Conservation (phyloP, 2,113 vertebrate species). For the Hippocampus mohnikei region DNA sequence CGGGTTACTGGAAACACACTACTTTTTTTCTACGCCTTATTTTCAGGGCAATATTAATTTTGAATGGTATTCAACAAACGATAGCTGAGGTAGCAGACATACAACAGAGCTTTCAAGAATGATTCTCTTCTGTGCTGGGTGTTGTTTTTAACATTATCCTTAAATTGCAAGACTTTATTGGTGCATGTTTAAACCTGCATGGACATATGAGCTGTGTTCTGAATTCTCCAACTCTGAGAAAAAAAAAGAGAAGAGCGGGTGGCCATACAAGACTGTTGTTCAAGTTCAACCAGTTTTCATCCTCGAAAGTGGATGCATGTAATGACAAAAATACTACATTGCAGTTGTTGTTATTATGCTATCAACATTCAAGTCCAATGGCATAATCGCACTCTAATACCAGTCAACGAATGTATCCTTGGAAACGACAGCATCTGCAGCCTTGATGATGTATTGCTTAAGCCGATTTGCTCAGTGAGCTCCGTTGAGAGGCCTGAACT, state of each 20-base stretch:
- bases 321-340: neutral
- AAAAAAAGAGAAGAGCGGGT: neutral
- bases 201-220: neutral
- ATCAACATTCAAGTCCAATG: neutral
- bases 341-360: neutral
- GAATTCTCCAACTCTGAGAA: neutral
- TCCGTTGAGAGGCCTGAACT: conserved; percentile 20
- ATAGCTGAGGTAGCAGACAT: neutral
- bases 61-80: neutral
- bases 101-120: neutral
- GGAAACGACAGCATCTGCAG: conserved; percentile 13
- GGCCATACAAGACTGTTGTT: neutral
- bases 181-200: neutral
- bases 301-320: neutral
- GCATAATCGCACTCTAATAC: conserved; percentile 3
- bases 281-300: conserved; percentile 2
- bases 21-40: no score
- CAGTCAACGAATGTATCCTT: conserved; percentile 15
- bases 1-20: no score
- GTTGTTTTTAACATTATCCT: neutral
- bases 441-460: conserved; percentile 24
- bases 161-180: no score
- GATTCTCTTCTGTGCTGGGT: neutral
- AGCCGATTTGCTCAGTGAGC: conserved; percentile 38
- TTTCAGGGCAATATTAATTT: neutral